Base-by-base conservation (phyloP, 2,113 vertebrate genomes). In the Pygoscelis antarcticus region DNA sequence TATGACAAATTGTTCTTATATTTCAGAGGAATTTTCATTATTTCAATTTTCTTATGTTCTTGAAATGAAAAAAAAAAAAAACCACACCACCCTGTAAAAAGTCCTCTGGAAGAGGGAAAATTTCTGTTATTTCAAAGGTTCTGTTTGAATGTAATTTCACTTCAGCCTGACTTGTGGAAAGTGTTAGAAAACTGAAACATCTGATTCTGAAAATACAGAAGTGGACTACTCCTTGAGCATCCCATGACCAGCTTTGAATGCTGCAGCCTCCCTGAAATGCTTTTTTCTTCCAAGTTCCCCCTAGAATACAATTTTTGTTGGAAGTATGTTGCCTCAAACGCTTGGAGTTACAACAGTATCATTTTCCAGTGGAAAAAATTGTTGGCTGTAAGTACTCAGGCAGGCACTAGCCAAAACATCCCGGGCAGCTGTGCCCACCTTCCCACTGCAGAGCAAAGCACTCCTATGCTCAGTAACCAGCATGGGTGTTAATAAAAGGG, bases 161-260 rank as follows among this genome's bases (percentile, higher is more conserved):
- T 62, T 9, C 30, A 62, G 26, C n/a, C 30, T 72, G 38, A 38
- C 44, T 42, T 27, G 47, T 38, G 52, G 42, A 54, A 82, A 82
- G 18, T 5, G 19, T 74, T 18, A 72, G 54, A 30, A 62, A 89
- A 66, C 21, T 0, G 22, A 65, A 71, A 77, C 6, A 57, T 14
- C 36, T 13, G 68, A 10, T 66, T 57, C 69, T 51, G 83, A 6
- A 60, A 62, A 55, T 12, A 60, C 30, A 51, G 60, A 40, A 40
- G 22, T 4, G 21, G 47, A 51, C 23, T 25, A 6, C 36, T 70
- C 38, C 71, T 18, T 6, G 18, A 82, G 58, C 26, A n/a, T 16
- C n/a, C 13, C 0, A 0, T 40, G 11, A 13, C 19, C 42, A 47
- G 34, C 22, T 42, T 32, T 36, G 54, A 62, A 23, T 0, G 0